phyloP scores from a whole-genome alignment of 2,888 invertebrate species.

The Apodemia mormo region DNA sequence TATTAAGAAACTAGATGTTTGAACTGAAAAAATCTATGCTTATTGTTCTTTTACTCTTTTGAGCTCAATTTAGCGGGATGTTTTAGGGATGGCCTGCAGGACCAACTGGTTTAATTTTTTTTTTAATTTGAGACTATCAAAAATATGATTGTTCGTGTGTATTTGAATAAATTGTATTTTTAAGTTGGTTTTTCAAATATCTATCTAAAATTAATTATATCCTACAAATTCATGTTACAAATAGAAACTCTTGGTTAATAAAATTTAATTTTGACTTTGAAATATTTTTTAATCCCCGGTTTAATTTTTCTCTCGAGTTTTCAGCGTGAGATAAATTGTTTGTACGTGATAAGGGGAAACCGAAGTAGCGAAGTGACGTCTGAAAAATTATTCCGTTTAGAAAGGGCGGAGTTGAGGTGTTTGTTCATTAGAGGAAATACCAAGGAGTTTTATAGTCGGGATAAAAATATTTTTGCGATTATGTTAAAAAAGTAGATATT shows the following conservation, averaged over 20 bases:
- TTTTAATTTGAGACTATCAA: no score
- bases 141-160: no score
- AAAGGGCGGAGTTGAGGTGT: conserved; percentile 10
- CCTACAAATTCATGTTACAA: no score
- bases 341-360: conserved; percentile 16
- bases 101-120: no score
- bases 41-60: no score
- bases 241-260: neutral
- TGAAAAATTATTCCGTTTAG: conserved; percentile 16
- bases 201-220: no score
- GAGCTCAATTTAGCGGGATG: no score
- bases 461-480: neutral
- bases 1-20: no score
- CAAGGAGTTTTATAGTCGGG: conserved; percentile 5
- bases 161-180: no score
- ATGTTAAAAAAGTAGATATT: neutral
- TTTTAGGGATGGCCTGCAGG: no score
- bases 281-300: conserved; percentile 12
- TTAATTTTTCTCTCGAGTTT: conserved; percentile 7
- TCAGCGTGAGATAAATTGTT: conserved; percentile 4
- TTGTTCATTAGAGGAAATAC: conserved; percentile 3
- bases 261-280: conserved; percentile 5
- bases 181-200: no score
- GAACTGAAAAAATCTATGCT: no score
- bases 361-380: conserved; percentile 3